Conservation (phyloP, 2,888 invertebrate genomes). For the Glaucopsyche alexis region DNA sequence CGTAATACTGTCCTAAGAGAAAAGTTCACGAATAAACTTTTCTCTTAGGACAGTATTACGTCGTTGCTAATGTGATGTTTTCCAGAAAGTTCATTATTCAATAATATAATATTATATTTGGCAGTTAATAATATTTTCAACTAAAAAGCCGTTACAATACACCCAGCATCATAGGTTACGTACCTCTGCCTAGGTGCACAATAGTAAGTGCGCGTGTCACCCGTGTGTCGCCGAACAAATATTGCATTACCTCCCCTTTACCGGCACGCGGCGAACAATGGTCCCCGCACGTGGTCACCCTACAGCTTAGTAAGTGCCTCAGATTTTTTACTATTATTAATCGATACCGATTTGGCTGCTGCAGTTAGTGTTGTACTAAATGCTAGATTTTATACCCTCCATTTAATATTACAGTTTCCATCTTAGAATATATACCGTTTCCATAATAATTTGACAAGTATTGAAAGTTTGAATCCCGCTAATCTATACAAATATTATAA, state of each 20-base stretch:
- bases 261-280: slow-evolving; percentile 50
- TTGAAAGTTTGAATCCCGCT: too few relatives aligned
- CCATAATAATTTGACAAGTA: too few relatives aligned
- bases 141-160: background rate
- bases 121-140: background rate
- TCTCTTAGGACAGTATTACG: too few relatives aligned
- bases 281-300: slow-evolving; percentile 62
- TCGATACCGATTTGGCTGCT: slow-evolving; percentile 20
- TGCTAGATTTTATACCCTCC: background rate
- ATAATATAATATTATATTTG: too few relatives aligned
- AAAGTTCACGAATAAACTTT: too few relatives aligned
- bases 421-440: too few relatives aligned
- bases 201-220: slow-evolving; percentile 67
- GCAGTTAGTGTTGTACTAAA: background rate
- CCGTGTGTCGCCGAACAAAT: slow-evolving; percentile 76
- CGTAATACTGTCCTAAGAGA: too few relatives aligned
- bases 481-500: too few relatives aligned
- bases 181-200: slow-evolving; percentile 66
- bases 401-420: too few relatives aligned
- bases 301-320: slow-evolving; percentile 42
- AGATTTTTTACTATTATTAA: slow-evolving; percentile 36
- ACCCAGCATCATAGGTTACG: slow-evolving; percentile 45
- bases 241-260: slow-evolving; percentile 63
- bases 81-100: too few relatives aligned
- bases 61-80: too few relatives aligned